Conservation (phyloP, 2,888 invertebrate species). For the Didymodactylos carnosus region DNA sequence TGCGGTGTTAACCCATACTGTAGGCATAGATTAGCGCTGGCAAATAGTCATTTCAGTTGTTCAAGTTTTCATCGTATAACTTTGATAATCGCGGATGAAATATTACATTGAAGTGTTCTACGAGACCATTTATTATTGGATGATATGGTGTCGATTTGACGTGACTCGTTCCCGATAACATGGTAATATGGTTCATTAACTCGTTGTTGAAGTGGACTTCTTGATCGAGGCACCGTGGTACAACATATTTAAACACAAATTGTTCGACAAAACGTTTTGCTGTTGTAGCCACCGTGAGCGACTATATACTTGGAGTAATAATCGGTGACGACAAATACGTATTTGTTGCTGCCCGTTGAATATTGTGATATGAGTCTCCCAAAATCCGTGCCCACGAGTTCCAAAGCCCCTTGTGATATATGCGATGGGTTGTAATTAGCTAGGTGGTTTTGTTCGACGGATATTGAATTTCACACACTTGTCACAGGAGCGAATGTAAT, state of each 20-base stretch:
- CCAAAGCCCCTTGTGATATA: neutral
- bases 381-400: neutral
- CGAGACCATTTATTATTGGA: too few relatives aligned
- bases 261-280: neutral
- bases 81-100: too few relatives aligned
- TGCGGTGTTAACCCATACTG: too few relatives aligned
- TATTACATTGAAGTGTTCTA: too few relatives aligned
- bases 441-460: neutral
- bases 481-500: neutral
- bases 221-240: neutral
- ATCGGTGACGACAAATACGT: neutral
- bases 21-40: too few relatives aligned
- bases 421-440: neutral
- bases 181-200: neutral
- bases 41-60: too few relatives aligned
- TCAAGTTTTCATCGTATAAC: too few relatives aligned
- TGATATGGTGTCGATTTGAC: too few relatives aligned
- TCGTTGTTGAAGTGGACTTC: neutral
- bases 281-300: neutral
- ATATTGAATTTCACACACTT: neutral
- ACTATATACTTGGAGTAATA: neutral
- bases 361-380: neutral
- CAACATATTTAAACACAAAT: neutral
- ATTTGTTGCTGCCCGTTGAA: neutral
- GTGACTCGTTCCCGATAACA: too few relatives aligned